A percentile compares a stretch with the other conserved stretches of the same genome.
phyloP scores from a whole-genome alignment of 2,113 vertebrate genomes.

The Passer montanus region DNA sequence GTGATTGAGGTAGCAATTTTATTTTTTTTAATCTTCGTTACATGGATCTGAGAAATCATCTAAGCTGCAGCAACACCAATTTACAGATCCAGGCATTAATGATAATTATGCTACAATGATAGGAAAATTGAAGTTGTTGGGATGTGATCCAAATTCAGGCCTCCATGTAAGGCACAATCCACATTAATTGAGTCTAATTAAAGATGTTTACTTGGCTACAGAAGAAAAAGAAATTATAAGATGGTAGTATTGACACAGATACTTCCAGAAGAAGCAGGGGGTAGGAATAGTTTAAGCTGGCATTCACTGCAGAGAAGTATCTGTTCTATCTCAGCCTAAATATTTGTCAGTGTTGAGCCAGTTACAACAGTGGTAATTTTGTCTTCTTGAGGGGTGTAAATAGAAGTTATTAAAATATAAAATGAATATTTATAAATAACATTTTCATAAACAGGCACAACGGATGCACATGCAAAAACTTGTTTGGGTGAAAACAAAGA shows the following conservation, averaged over 20 bases:
- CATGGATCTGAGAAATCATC: neutral
- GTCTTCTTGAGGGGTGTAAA: neutral
- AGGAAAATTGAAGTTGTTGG: neutral
- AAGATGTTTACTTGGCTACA: conserved; percentile 18
- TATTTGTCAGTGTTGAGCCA: neutral
- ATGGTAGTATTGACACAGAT: neutral
- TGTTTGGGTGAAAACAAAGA: conserved; percentile 24
- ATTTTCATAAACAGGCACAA: conserved; percentile 10
- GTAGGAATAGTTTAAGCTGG: neutral
- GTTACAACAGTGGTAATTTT: neutral
- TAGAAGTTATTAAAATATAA: conserved; percentile 13
- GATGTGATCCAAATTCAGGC: neutral
- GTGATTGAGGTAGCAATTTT: neutral
- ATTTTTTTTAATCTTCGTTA: neutral
- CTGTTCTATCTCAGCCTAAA: neutral
- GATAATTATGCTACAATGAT: neutral
- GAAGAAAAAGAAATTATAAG: neutral
- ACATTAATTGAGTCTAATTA: neutral
- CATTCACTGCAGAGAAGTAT: neutral
- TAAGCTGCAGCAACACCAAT: neutral
- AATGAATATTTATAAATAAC: neutral
- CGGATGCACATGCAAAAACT: neutral
- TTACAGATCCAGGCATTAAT: neutral
- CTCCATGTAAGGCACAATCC: neutral
- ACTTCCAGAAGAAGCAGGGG: neutral